Evolutionary conservation across 2,797 vertebrate species (phyloP).

Genomic region (Megaceryle alcyon): DNA sequence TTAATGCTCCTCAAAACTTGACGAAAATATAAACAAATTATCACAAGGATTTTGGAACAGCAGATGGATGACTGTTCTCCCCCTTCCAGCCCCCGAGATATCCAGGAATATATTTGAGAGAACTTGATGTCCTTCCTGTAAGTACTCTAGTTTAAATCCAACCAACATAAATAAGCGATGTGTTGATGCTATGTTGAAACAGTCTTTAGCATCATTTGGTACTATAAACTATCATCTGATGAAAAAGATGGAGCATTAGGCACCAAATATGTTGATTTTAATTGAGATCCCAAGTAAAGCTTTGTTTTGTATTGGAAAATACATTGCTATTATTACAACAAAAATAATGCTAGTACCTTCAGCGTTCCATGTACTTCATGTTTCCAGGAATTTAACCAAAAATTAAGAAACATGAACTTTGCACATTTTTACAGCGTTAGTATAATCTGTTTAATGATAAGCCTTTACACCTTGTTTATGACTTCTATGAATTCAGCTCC

Average conservation of each 20-base stretch:
- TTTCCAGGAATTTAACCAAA: background rate
- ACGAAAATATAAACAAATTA: background rate
- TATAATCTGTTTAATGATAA: background rate
- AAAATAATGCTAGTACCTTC: background rate
- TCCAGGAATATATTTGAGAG: background rate
- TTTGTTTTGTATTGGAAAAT: background rate
- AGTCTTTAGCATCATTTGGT: background rate
- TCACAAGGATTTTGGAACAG: background rate
- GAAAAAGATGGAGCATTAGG: accelerated
- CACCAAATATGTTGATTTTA: background rate
- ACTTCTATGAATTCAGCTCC: background rate
- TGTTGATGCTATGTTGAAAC: background rate
- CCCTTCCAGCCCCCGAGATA: background rate
- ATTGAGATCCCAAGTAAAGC: background rate
- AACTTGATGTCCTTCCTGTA: background rate
- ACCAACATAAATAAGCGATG: background rate
- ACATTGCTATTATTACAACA: background rate
- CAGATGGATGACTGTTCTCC: background rate
- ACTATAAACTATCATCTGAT: background rate
- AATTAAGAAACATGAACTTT: background rate
- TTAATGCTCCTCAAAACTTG: background rate
- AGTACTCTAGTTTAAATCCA: background rate
- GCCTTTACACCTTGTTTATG: background rate
- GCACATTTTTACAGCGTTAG: background rate
- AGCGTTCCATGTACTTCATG: accelerated